Conservation (phyloP, 2,113 vertebrate species). For the Saccopteryx leptura region DNA sequence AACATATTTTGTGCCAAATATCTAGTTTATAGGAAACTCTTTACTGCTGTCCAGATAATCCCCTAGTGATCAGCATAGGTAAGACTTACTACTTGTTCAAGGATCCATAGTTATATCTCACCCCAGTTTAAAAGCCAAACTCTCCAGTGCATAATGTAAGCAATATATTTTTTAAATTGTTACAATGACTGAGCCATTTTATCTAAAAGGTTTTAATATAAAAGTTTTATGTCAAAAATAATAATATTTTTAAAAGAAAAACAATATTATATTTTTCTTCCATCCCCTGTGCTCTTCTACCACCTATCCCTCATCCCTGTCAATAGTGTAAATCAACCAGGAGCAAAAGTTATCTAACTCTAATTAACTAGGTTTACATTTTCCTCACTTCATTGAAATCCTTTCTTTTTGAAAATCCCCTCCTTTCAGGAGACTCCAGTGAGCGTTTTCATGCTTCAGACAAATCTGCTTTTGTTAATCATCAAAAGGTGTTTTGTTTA, state of each 20-base stretch:
- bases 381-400: slow-evolving; percentile 36
- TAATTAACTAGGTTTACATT: slow-evolving; percentile 60
- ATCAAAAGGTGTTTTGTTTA: slow-evolving; percentile 71
- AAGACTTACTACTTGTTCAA: background rate
- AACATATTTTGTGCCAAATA: background rate
- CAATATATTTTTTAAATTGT: background rate
- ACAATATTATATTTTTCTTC: background rate
- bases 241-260: slow-evolving; percentile 13
- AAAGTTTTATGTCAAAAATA: slow-evolving; percentile 39
- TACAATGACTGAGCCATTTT: background rate
- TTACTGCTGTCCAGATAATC: background rate
- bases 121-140: background rate
- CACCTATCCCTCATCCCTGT: background rate
- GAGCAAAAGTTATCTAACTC: slow-evolving; percentile 48
- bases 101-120: background rate
- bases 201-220: background rate
- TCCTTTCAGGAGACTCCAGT: slow-evolving; percentile 39
- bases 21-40: background rate
- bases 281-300: background rate
- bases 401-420: slow-evolving; percentile 38
- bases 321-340: background rate
- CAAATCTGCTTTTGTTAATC: slow-evolving; percentile 66
- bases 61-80: background rate
- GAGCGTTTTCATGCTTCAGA: slow-evolving; percentile 64
- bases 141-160: background rate